These are phyloP conservation scores for Cephalopholis sonnerati DNA, from an alignment of 2,113 vertebrate species.

Conservation along the genomic window DNA sequence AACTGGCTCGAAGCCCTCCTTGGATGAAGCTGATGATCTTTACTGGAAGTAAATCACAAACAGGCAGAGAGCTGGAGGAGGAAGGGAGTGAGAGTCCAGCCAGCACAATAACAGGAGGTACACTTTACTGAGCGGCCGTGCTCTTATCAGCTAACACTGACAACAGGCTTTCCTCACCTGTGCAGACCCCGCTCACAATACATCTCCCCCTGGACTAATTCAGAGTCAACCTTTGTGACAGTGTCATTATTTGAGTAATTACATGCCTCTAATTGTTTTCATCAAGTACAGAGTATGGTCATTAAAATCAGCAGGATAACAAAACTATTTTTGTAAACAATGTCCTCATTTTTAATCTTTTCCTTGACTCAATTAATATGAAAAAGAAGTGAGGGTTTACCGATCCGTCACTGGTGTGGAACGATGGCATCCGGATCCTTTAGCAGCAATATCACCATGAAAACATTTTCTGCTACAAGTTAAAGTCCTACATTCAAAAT, in stretches of 20 bases:
- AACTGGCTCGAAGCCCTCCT: slow-evolving; percentile 29
- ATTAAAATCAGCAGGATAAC: background rate
- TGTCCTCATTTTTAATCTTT: background rate
- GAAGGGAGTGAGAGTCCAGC: slow-evolving; percentile 49
- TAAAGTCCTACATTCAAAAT: background rate
- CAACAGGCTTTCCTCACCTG: slow-evolving; percentile 58
- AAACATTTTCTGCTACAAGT: background rate
- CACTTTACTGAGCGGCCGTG: slow-evolving; percentile 14
- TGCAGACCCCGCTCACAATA: slow-evolving; percentile 14
- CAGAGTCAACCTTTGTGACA: background rate
- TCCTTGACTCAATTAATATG: background rate
- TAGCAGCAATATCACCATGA: background rate
- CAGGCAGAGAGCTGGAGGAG: slow-evolving; percentile 49
- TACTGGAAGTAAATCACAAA: slow-evolving; percentile 59
- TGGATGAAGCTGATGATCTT: slow-evolving; percentile 49
- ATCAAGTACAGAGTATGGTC: background rate
- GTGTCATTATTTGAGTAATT: background rate
- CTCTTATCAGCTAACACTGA: slow-evolving; percentile 56
- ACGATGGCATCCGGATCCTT: background rate
- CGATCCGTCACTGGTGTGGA: background rate
- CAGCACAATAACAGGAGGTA: slow-evolving; percentile 67
- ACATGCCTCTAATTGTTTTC: background rate
- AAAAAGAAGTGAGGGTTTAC: background rate
- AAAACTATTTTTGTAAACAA: background rate
- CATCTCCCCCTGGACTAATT: background rate